Percentiles rank a stretch among this genome's conserved stretches.
Evolutionary conservation across 1,140 invertebrate species (phyloP).

Genomic region (Drosophila nigromelanica): DNA sequence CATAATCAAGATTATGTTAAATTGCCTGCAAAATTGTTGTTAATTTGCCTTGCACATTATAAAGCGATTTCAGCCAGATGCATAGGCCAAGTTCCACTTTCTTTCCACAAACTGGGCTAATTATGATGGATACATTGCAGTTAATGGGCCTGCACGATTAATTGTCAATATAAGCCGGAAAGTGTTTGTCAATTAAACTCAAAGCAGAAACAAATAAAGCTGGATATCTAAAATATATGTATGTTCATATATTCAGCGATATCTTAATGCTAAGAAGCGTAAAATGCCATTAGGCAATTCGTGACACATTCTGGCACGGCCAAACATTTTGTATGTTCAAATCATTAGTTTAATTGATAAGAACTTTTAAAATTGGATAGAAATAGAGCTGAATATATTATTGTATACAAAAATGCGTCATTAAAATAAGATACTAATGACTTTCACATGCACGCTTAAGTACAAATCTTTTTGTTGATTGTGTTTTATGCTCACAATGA

Average conservation of each 20-base stretch:
- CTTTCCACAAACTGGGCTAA: conserved; percentile 64
- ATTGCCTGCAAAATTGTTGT: conserved; percentile 81
- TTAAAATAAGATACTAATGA: background rate
- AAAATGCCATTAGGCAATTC: background rate
- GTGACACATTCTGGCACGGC: conserved; percentile 10
- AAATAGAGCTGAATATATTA: background rate
- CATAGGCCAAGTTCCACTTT: conserved; percentile 74
- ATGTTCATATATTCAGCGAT: background rate
- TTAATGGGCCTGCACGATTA: conserved; percentile 36
- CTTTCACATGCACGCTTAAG: background rate
- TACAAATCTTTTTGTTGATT: background rate
- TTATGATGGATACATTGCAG: conserved; percentile 70
- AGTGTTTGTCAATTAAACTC: conserved; percentile 10
- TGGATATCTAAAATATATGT: background rate
- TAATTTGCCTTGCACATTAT: conserved; percentile 77
- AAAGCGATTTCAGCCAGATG: conserved; percentile 72
- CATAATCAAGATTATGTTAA: conserved; percentile 83
- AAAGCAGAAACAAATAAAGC: background rate
- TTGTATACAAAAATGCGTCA: conserved; percentile 7
- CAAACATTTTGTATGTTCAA: conserved; percentile 16
- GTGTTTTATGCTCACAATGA: background rate
- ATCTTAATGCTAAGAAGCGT: conserved; percentile 12
- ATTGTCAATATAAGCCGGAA: conserved; percentile 18
- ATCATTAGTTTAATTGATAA: conserved; percentile 14
- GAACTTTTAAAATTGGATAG: conserved; percentile 2